Base-by-base conservation (phyloP, 2,888 invertebrate species). In the Orchestes rusci region DNA sequence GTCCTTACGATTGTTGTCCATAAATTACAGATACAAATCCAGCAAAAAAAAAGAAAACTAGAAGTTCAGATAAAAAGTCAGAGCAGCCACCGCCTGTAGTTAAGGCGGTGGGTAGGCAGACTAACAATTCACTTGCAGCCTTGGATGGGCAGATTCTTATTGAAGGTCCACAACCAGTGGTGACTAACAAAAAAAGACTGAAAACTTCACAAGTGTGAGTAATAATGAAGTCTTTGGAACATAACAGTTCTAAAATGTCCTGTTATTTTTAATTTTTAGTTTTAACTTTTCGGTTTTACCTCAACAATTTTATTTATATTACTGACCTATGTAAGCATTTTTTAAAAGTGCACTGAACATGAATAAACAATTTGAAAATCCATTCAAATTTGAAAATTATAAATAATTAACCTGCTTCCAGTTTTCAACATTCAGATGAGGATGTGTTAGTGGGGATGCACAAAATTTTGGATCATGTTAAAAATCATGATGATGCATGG, bases 401-500 rank as follows among this genome's bases (percentile, higher is more conserved):
- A 23, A 23, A 23, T 5, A 23, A 23, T 23, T 23, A 23, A 23
- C 10, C 10, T 5, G 23, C 5, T 23, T 10, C 23, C 23, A 23
- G 84, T 65, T 85, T 85, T 67, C 79, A 81, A 58, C 83, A 84
- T 70, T 81, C 80, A 33, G 86, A 87, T 55, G 90, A 90, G 63
- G 89, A 90, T 59, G 74, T 89, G 44, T 82, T 86, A 64, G 88
- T 87, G 42, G 90, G 90, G 37, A 87, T 91, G 87, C 88, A 90
- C 68, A 91, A 91, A 74, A 89, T 94, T 45, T 72, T 94, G 44
- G 88, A 91, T 64, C 80, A 84, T 59, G 77, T 94, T 28, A 88
- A 86, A 60, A 82, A 84, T 58, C 91, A 93, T 64, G 82, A 86
- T 44, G 92, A 94, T 65, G 90, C 93, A 1, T 94, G 93, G 93